Percentiles rank a stretch among this genome's conserved stretches.
These are phyloP conservation scores for Dermatophagoides farinae DNA, from an alignment of 1,140 invertebrate genomes.

Conservation along the genomic window DNA sequence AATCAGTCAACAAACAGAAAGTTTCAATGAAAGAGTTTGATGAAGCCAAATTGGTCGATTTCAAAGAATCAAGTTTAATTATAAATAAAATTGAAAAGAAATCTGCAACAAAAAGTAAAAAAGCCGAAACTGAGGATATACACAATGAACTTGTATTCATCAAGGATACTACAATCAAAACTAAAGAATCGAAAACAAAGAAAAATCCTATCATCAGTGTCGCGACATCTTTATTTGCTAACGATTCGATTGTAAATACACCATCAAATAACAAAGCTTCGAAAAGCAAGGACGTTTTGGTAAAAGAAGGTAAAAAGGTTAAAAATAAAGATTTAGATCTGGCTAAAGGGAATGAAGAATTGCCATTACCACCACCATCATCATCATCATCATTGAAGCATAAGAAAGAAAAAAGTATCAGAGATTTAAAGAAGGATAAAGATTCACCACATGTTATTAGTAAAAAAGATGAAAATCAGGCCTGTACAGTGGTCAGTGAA, in stretches of 20 bases:
- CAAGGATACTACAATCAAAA: neutral
- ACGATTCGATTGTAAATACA: too few relatives aligned
- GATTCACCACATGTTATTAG: neutral
- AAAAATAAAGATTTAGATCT: neutral
- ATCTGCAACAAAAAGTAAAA: slow-evolving; percentile 25
- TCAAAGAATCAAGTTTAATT: slow-evolving; percentile 29
- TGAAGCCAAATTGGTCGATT: slow-evolving; percentile 30
- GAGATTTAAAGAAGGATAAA: slow-evolving; percentile 1
- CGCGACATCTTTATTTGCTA: too few relatives aligned
- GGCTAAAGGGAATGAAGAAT: neutral
- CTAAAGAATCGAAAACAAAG: neutral
- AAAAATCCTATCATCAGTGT: neutral
- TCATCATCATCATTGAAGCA: too few relatives aligned
- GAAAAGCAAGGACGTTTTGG: neutral
- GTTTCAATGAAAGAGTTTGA: slow-evolving; percentile 45
- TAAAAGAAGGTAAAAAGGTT: neutral
- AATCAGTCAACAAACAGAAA: slow-evolving; percentile 35
- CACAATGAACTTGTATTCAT: neutral
- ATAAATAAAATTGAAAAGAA: slow-evolving; percentile 33
- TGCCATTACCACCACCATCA: neutral
- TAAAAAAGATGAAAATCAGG: neutral
- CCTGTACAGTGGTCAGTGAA: slow-evolving; percentile 7
- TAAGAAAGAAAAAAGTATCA: neutral
- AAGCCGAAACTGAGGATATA: neutral
- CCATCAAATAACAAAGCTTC: too few relatives aligned